phyloP scores from a whole-genome alignment of 2,113 vertebrate genomes.

The Sturnira hondurensis region DNA sequence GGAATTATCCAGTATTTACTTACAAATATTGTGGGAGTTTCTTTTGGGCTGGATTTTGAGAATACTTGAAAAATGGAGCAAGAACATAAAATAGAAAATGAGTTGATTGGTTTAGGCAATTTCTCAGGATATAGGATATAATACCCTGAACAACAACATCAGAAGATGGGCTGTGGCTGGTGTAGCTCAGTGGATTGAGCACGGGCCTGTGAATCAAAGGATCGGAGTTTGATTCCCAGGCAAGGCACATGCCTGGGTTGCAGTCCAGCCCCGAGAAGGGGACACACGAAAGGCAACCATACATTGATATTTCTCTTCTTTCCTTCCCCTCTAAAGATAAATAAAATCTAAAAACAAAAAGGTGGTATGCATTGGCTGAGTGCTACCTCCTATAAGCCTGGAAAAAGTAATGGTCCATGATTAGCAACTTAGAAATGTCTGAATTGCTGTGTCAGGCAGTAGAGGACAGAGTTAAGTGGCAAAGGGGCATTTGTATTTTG shows the following conservation, averaged over 20 bases:
- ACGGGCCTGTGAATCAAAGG: too few species aligned
- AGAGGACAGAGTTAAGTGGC: not conserved
- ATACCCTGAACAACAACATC: not conserved
- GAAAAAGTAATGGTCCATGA: not conserved
- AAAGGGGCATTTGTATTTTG: not conserved
- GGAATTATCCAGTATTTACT: not conserved
- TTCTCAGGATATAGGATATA: not conserved
- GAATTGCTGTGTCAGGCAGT: not conserved
- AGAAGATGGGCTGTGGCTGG: not conserved
- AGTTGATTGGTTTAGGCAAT: not conserved
- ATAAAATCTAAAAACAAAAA: too few species aligned
- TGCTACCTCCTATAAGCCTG: not conserved
- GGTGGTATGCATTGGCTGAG: not conserved
- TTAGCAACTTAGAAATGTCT: not conserved
- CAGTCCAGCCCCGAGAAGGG: too few species aligned
- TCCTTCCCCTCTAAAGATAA: too few species aligned
- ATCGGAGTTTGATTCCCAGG: too few species aligned
- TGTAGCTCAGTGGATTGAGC: too few species aligned
- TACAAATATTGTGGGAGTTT: too few species aligned
- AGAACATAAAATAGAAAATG: not conserved
- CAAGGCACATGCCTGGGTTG: too few species aligned
- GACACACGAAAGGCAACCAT: too few species aligned
- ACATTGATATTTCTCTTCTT: too few species aligned
- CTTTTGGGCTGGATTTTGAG: not conserved
- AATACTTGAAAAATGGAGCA: not conserved